A percentile compares a stretch with the other conserved stretches of the same genome.
These are phyloP conservation scores for Apaloderma vittatum DNA, from an alignment of 2,113 vertebrate species.

Conservation along the genomic window DNA sequence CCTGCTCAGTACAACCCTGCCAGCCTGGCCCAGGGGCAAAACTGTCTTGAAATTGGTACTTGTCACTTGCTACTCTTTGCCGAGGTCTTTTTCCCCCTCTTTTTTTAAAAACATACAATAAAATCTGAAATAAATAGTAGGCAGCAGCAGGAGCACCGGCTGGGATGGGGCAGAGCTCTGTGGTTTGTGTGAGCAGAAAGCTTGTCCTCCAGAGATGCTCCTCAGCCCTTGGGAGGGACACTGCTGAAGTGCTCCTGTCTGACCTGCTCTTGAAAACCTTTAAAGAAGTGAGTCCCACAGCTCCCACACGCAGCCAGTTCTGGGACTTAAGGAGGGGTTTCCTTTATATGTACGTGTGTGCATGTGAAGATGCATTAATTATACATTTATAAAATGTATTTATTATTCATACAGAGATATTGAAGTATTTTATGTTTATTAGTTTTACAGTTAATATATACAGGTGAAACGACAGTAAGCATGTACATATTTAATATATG, in stretches of 20 bases:
- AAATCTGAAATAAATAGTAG: not conserved
- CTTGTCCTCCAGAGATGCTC: not conserved
- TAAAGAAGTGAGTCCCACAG: not conserved
- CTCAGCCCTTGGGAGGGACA: not conserved
- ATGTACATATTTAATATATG: not conserved
- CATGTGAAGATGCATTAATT: not conserved
- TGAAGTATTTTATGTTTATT: conserved; percentile 37
- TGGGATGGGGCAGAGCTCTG: not conserved
- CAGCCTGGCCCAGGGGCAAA: not conserved
- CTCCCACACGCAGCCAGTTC: not conserved
- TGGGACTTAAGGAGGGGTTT: not conserved
- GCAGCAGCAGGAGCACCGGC: not conserved
- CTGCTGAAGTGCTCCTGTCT: not conserved
- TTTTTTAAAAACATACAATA: not conserved
- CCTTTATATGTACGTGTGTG: not conserved
- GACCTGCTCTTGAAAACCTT: not conserved
- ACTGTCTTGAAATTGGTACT: not conserved
- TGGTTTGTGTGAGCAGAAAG: not conserved
- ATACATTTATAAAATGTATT: conserved; percentile 32
- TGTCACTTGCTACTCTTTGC: not conserved
- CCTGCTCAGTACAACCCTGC: not conserved
- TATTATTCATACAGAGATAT: conserved; percentile 13
- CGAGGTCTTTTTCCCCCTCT: too few relatives aligned
- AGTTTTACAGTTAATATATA: not conserved
- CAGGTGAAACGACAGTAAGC: not conserved